Conservation (phyloP, 2,797 vertebrate genomes). For the Bradypus variegatus region DNA sequence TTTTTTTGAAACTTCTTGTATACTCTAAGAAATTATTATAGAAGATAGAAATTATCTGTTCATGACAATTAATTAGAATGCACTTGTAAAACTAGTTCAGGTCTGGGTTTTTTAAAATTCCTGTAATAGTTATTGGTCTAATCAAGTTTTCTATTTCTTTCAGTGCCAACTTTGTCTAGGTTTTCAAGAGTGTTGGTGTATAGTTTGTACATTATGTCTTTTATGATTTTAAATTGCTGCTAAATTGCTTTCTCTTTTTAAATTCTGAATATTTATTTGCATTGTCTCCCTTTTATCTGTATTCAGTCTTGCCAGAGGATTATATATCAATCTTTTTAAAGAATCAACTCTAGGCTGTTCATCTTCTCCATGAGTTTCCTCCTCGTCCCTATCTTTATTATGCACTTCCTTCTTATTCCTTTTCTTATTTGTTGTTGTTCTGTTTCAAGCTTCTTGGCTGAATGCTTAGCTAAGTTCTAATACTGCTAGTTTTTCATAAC, state of each 20-base stretch:
- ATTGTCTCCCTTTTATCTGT: not conserved
- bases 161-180: not conserved
- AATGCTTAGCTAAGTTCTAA: not conserved
- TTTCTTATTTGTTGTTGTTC: not conserved
- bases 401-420: no score
- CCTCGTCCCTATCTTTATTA: not conserved
- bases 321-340: not conserved
- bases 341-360: not conserved
- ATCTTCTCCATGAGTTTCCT: not conserved
- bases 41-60: not conserved
- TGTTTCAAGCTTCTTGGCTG: not conserved
- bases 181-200: not conserved
- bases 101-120: not conserved
- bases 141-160: not conserved
- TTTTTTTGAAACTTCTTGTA: not conserved
- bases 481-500: not conserved
- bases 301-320: not conserved
- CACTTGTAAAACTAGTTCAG: not conserved
- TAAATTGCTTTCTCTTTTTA: not conserved
- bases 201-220: not conserved
- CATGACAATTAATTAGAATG: not conserved
- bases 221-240: not conserved
- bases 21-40: not conserved
- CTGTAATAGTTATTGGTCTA: no score
- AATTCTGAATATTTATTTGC: rapidly evolving